phyloP scores from a whole-genome alignment of 1,140 invertebrate genomes.

The Neodiprion lecontei region DNA sequence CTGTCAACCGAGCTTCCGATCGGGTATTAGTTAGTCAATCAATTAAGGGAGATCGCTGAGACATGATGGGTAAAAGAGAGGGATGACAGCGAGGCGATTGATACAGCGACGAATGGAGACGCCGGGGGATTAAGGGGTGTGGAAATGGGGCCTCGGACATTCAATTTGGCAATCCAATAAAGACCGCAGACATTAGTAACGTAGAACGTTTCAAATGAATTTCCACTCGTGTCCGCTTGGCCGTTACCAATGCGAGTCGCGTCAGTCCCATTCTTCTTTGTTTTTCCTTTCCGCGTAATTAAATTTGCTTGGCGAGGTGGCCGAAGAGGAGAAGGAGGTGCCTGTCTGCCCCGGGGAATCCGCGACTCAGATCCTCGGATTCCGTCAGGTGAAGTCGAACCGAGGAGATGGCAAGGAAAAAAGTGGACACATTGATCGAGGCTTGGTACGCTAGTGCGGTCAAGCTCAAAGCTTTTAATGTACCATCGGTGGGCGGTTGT shows the following conservation, averaged over 20 bases:
- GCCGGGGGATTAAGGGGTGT: no score
- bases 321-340: not conserved
- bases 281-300: not conserved
- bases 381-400: not conserved
- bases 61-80: no score
- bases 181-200: conserved; percentile 7
- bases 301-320: conserved; percentile 4
- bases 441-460: not conserved
- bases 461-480: conserved; percentile 1
- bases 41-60: not conserved
- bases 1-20: not conserved
- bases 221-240: not conserved
- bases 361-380: not conserved
- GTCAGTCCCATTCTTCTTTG: not conserved
- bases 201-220: not conserved
- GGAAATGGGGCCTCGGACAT: not conserved
- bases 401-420: not conserved
- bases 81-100: no score
- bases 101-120: no score
- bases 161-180: not conserved
- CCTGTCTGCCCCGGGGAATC: not conserved
- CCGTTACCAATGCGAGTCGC: not conserved
- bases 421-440: not conserved
- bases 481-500: not conserved
- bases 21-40: not conserved